Evolutionary conservation across 2,797 vertebrate species (phyloP), one percentile per base, ranked within the genome.

Genomic region (Microcaecilia unicolor): DNA sequence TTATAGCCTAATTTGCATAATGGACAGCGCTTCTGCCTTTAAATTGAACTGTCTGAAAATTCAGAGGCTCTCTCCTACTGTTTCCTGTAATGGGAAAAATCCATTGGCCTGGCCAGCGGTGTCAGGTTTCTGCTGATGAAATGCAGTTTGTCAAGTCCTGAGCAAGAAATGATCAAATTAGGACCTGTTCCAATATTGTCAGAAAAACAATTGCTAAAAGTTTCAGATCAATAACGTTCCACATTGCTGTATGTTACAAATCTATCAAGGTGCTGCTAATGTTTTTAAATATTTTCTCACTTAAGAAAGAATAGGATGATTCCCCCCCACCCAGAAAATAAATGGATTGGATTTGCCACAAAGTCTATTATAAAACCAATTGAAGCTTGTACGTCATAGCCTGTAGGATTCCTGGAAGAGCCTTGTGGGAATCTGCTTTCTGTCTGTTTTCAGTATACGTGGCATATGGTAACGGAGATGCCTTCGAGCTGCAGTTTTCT

Each of bases 1-100:
- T 60, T 44, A 63, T 6, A 34, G 36, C 48, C 26, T 1, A 2
- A 67, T 78, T 49, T 73, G 59, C 74, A 68, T 65, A 66, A 68
- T 62, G 45, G 49, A 37, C 37, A 33, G 37, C 0, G 1, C 55
- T 49, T 48, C 64, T 39, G 59, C 67, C 38, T 37, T 29, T 64
- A 35, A 64, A 50, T 34, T 10, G 39, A 40, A 61, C 56, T 58
- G 61, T 65, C 61, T 45, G 43, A 49, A 67, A 63, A 63, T 25
- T 45, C 34, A 30, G 30, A 22, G 24, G 39, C 55, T 29, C 37
- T 48, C 41, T 25, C 28, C 36, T 68, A 48, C 62, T 67, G 43
- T 15, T 10, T 29, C 8, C 39, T 48, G 43, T 2, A 52, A 36
- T 18, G 13, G 16, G 29, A 44, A 28, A 35, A 13, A 3, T 12